Evolutionary conservation across 2,888 invertebrate genomes (phyloP).

Genomic region (Myopa tessellatipennis): DNA sequence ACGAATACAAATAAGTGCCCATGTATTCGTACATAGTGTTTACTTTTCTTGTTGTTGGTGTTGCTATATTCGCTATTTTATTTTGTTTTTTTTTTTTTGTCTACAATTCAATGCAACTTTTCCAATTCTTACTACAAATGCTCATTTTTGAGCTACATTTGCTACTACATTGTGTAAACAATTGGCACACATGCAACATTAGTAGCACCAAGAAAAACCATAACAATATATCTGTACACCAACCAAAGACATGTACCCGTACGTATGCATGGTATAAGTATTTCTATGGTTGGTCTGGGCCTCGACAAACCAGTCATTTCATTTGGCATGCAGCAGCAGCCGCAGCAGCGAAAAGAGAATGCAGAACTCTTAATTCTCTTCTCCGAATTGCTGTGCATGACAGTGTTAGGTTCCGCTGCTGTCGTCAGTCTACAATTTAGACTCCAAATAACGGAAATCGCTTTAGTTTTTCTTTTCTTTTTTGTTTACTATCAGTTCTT

Average conservation of each 20-base stretch:
- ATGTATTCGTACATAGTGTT: neutral
- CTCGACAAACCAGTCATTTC: constrained; percentile 12
- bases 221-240: neutral
- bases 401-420: constrained; percentile 10
- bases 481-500: neutral
- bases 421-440: neutral
- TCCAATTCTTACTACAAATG: constrained; percentile 17
- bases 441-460: constrained; percentile 36
- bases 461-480: neutral
- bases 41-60: neutral
- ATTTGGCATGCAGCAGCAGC: too few species aligned
- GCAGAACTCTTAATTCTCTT: constrained; percentile 3
- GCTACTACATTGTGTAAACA: constrained; percentile 42
- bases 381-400: constrained; percentile 6
- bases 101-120: constrained; percentile 31
- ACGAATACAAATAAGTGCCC: too few species aligned
- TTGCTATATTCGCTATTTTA: neutral
- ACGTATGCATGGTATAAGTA: neutral
- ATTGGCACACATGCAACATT: constrained; percentile 33
- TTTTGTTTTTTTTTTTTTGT: neutral
- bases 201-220: constrained; percentile 23
- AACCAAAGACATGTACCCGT: neutral
- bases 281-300: constrained; percentile 8
- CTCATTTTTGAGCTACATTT: too few species aligned
- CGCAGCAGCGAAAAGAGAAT: constrained; percentile 1